Conservation (phyloP, 2,113 vertebrate genomes). For the Nyctibius bracteatus region DNA sequence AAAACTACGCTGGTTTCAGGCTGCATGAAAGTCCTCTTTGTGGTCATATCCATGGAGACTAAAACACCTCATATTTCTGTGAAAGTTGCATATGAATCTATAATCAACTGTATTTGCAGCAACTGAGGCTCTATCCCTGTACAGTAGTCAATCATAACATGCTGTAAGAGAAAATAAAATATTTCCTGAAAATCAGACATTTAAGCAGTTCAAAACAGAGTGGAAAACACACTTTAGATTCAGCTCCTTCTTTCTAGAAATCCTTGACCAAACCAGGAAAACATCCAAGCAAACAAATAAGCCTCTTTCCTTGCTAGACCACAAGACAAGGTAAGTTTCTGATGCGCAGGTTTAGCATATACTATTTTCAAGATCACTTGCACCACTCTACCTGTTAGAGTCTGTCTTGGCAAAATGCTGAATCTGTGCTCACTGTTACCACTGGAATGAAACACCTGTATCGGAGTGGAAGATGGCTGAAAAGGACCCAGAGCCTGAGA, state of each 20-base stretch:
- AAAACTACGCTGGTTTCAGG: neutral
- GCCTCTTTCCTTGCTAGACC: neutral
- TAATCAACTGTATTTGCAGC: neutral
- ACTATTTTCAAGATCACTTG: neutral
- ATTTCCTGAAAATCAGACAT: neutral
- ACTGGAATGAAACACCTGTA: neutral
- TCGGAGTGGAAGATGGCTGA: neutral
- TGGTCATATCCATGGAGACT: neutral
- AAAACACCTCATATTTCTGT: neutral
- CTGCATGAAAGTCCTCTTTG: neutral
- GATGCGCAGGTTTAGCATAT: rapidly evolving
- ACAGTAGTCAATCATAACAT: neutral
- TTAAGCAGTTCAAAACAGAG: neutral
- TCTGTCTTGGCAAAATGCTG: neutral
- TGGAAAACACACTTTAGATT: neutral
- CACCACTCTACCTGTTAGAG: neutral
- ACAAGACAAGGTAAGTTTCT: neutral
- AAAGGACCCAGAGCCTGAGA: neutral
- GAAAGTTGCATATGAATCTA: neutral
- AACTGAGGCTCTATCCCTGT: neutral
- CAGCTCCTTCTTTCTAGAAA: neutral
- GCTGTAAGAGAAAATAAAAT: neutral
- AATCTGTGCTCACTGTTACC: neutral
- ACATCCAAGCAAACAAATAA: neutral
- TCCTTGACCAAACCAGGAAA: neutral